phyloP scores from a whole-genome alignment of 2,797 vertebrate species.

The Pygocentrus nattereri region DNA sequence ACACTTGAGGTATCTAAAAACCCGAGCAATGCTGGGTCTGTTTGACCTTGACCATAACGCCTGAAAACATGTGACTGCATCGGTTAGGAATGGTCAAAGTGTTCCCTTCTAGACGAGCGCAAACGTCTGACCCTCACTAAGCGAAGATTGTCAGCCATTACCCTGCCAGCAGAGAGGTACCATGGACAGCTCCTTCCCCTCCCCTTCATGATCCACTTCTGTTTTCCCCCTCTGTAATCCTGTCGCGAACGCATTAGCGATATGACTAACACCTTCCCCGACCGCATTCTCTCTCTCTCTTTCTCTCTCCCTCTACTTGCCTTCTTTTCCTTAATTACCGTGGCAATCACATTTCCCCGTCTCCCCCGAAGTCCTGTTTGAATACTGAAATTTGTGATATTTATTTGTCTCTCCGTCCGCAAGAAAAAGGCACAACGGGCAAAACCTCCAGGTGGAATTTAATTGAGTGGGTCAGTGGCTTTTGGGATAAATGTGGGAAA shows the following conservation, averaged over 20 bases:
- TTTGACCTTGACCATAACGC: conserved; percentile 5
- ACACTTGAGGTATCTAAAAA: too few species aligned
- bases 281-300: conserved; percentile 64
- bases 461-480: conserved; percentile 80
- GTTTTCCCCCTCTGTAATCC: conserved; percentile 73
- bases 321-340: conserved; percentile 76
- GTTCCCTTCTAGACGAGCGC: too few species aligned
- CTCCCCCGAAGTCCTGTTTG: conserved; percentile 70
- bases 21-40: too few species aligned
- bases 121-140: not conserved
- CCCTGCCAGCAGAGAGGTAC: conserved; percentile 13
- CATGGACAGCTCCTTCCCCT: conserved; percentile 32
- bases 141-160: not conserved
- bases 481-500: conserved; percentile 65
- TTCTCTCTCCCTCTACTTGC: conserved; percentile 58
- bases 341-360: conserved; percentile 74
- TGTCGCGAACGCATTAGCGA: conserved; percentile 68
- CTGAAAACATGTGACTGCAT: not conserved
- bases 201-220: conserved; percentile 63
- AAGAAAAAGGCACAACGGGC: conserved; percentile 5
- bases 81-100: not conserved
- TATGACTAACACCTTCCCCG: conserved; percentile 73
- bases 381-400: conserved; percentile 67
- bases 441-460: conserved; percentile 68
- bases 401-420: conserved; percentile 27